Base-by-base conservation (phyloP, 2,888 invertebrate genomes). In the Dryocosmus kuriphilus region DNA sequence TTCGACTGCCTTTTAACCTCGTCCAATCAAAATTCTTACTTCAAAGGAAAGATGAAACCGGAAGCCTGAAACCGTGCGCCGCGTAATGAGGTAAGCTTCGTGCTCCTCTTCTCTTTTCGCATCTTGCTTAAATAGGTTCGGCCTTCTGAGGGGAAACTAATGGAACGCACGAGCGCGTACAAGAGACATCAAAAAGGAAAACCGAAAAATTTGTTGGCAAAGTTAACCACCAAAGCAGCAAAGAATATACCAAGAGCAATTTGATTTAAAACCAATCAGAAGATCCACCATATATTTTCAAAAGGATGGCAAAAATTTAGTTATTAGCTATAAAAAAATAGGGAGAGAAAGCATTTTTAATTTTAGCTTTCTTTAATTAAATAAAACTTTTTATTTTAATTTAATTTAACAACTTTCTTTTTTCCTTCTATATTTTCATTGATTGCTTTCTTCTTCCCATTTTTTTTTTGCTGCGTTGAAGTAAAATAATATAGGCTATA, bases 11-110 rank as follows among this genome's bases (percentile, higher is more conserved):
- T 85, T 86, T 86, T 86, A 83, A 85, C 84, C 86, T 81, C 83
- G 84, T 85, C 86, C 85, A 86, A 88, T 89, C 88, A 88, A 89
- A 89, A 87, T 83, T 87, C 84, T 83, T 80, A 81, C 81, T 83
- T 87, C 83, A 85, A 86, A 88, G 84, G 87, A 87, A 88, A 88
- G 85, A 85, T 84, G 87, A 88, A 87, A 87, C 86, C 82, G 82
- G 82, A 85, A 84, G 84, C 83, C 80, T 76, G 80, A 84, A 82
- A 81, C 83, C 79, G 75, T 76, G 80, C 75, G 75, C 81, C 79
- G 75, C 73, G 80, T 84, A 83, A 90, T 89, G 89, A 89, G 86
- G 86, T 87, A 85, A 85, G 87, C 85, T 83, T 84, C 84, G 81
- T 82, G 79, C 82, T 83, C 84, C 82, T 83, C 84, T 80, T 75